Percentiles rank a stretch among this genome's conserved stretches.
Evolutionary conservation across 2,797 vertebrate species (phyloP).

Genomic region (Netta rufina): DNA sequence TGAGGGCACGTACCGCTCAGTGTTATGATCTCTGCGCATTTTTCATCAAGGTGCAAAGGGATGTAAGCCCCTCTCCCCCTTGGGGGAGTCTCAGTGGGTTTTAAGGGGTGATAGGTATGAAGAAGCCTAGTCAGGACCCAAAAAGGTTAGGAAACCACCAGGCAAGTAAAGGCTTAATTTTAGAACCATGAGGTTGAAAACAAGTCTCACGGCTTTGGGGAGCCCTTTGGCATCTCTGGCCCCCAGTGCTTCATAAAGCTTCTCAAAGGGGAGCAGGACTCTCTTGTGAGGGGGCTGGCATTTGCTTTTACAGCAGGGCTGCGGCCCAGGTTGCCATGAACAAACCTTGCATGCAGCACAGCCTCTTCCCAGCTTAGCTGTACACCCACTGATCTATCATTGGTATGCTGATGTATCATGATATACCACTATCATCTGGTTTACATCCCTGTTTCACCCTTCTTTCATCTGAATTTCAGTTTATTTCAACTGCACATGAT

Average conservation of each 20-base stretch:
- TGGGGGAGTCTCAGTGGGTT: not conserved
- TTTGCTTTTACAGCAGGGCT: not conserved
- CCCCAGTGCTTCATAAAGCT: not conserved
- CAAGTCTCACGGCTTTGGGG: not conserved
- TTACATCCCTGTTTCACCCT: not conserved
- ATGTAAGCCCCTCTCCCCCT: not conserved
- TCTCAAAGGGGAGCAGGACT: not conserved
- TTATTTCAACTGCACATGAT: not conserved
- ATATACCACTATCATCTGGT: not conserved
- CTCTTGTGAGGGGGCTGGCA: rapidly evolving
- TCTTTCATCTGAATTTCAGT: slow-evolving; percentile 19
- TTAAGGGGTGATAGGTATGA: not conserved
- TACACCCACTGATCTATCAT: not conserved
- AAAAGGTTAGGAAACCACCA: not conserved
- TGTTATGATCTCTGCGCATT: not conserved
- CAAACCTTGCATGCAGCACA: not conserved
- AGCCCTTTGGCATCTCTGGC: not conserved
- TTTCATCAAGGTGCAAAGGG: not conserved
- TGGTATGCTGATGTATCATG: too few relatives aligned
- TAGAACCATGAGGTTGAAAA: not conserved
- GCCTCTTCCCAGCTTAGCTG: not conserved
- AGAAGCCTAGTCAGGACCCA: not conserved
- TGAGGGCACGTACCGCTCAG: not conserved
- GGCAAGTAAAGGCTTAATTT: not conserved
- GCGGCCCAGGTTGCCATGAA: not conserved